Base-by-base conservation (phyloP, 2,797 vertebrate species). In the Clarias platycephalus region DNA sequence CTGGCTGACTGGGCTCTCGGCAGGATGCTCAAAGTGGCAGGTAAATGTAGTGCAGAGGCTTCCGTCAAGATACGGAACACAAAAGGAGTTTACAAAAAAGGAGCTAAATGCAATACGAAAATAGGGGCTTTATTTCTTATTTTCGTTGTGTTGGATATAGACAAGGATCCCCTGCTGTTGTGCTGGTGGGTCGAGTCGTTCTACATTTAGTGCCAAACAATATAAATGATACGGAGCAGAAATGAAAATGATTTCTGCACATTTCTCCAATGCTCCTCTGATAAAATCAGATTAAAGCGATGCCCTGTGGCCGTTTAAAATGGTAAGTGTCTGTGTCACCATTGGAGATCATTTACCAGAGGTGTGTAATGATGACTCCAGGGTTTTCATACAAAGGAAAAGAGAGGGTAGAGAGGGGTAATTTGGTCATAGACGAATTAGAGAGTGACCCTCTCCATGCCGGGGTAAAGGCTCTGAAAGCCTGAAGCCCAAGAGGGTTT, bases 301-400 rank as follows among this genome's bases (percentile, higher is more conserved):
- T 75, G 80, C 86, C 84, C 31, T 60, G 81, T 80, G 84, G 78
- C 78, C 68, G 67, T 80, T 89, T 84, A 63, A 83, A 84, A 82
- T 66, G 76, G 86, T 66, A 72, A 77, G 82, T 64, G 44, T 84
- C 78, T 81, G 71, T 86, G 49, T 72, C 85, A 86, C 83, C 71
- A 85, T 57, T 58, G 89, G 86, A 86, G 87, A 87, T 90, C 89
- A 93, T 92, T 92, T 91, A 92, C 90, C 87, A 90, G 72, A 88
- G 89, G 86, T 89, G 84, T 92, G 75, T 92, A 91, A 93, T 93
- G 91, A 92, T 91, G 90, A 91, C 91, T 87, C 84, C 85, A 85
- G 89, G 90, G 89, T 34, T 88, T 86, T 88, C 85, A 90, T 81
- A 18, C 55, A 28, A 74, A 86, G 86, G 87, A 88, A 85, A 60